phyloP scores from a whole-genome alignment of 2,797 vertebrate species.

The Dryobates pubescens region DNA sequence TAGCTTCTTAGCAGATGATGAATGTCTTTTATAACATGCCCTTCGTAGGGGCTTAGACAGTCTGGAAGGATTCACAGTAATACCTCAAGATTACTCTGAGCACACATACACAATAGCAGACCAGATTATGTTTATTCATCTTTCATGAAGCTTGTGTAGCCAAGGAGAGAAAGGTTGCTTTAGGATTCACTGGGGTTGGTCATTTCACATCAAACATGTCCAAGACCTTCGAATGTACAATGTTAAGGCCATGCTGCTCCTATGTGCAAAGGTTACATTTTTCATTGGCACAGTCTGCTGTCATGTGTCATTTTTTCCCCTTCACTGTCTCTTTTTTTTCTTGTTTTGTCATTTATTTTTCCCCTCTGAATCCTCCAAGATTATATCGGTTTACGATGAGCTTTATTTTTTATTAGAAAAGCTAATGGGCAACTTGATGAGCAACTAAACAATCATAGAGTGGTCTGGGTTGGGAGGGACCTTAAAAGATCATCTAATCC shows the following conservation, averaged over 20 bases:
- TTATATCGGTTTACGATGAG: background rate
- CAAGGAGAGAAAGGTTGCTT: slow-evolving; percentile 6
- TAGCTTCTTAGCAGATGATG: slow-evolving; percentile 39
- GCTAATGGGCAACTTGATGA: background rate
- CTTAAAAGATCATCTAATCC: background rate
- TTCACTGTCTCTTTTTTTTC: background rate
- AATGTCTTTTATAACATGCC: slow-evolving; percentile 36
- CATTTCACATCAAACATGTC: background rate
- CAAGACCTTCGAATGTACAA: slow-evolving; percentile 6
- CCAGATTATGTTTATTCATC: slow-evolving; percentile 55
- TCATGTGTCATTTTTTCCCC: background rate
- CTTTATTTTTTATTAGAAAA: background rate
- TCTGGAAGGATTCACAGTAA: slow-evolving; percentile 35
- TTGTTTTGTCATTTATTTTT: rapidly evolving
- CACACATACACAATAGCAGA: background rate
- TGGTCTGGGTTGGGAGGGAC: background rate
- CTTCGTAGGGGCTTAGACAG: slow-evolving; percentile 5
- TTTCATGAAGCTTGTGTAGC: background rate
- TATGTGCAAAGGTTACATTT: background rate
- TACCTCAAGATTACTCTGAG: slow-evolving; percentile 7
- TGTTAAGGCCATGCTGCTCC: background rate
- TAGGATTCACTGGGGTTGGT: slow-evolving; percentile 9
- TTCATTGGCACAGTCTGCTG: background rate
- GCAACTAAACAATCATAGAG: background rate
- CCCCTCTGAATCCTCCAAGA: background rate